Evolutionary conservation across 2,113 vertebrate genomes (phyloP).

Genomic region (Eleginops maclovinus): DNA sequence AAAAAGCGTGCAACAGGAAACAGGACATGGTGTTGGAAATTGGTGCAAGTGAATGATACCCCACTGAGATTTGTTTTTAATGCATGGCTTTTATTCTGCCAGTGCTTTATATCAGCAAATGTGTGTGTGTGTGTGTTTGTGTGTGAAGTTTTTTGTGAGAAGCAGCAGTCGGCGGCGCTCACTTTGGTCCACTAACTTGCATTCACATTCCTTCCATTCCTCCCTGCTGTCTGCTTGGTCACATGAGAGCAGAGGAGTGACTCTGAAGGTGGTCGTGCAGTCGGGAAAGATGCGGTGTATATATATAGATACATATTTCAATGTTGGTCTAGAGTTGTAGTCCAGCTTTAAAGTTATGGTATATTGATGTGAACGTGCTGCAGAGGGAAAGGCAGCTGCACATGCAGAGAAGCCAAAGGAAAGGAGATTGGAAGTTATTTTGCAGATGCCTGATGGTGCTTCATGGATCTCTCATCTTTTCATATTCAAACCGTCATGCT

Average conservation of each 20-base stretch:
- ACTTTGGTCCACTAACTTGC: constrained; percentile 69
- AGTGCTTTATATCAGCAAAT: no score
- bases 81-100: no score
- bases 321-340: background rate
- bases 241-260: constrained; percentile 60
- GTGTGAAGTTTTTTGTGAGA: background rate
- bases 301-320: constrained; percentile 4
- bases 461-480: background rate
- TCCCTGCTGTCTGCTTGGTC: constrained; percentile 64
- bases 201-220: constrained; percentile 73
- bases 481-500: background rate
- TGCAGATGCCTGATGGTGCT: background rate
- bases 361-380: background rate
- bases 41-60: no score
- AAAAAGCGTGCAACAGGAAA: no score
- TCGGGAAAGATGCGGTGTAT: background rate
- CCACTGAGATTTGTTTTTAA: no score
- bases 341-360: constrained; percentile 5
- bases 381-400: background rate
- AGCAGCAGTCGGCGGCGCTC: constrained; percentile 28
- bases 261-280: constrained; percentile 18
- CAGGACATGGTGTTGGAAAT: no score
- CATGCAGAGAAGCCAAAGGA: background rate
- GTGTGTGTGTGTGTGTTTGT: constrained; percentile 6
- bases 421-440: background rate